Percentiles rank a stretch among this genome's conserved stretches.
Evolutionary conservation across 2,797 vertebrate genomes (phyloP).

Genomic region (Anabas testudineus): DNA sequence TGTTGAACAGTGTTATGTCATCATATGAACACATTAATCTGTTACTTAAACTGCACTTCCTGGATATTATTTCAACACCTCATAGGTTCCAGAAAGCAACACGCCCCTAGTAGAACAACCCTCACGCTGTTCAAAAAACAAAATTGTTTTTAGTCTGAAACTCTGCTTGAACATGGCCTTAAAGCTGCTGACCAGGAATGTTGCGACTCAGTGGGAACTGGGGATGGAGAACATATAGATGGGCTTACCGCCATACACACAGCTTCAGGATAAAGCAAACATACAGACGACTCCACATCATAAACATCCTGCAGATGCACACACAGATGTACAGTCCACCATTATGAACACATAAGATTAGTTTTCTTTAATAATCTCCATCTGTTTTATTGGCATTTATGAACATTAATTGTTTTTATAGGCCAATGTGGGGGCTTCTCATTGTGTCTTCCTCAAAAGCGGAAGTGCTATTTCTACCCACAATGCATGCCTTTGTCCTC

Average conservation of each 20-base stretch:
- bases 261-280: conserved; percentile 72
- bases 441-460: conserved; percentile 64
- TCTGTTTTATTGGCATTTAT: conserved; percentile 45
- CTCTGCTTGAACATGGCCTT: conserved; percentile 1
- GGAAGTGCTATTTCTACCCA: conserved; percentile 69
- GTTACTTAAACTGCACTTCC: neutral
- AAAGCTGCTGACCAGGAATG: conserved; percentile 56
- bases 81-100: neutral
- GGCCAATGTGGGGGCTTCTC: conserved; percentile 27
- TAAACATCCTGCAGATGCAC: conserved; percentile 72
- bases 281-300: conserved; percentile 54
- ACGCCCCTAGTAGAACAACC: neutral
- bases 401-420: conserved; percentile 57
- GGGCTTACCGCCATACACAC: conserved; percentile 33
- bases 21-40: neutral
- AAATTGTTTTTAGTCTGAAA: neutral
- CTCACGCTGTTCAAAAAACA: neutral
- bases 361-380: conserved; percentile 62
- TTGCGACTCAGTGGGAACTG: conserved; percentile 50
- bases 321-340: conserved; percentile 20
- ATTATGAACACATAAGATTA: conserved; percentile 36
- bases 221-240: conserved; percentile 42
- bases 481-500: conserved; percentile 75
- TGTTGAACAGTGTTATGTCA: too few relatives aligned
- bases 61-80: neutral